Conservation (phyloP, 1,140 invertebrate species). For the Drosophila sp. region DNA sequence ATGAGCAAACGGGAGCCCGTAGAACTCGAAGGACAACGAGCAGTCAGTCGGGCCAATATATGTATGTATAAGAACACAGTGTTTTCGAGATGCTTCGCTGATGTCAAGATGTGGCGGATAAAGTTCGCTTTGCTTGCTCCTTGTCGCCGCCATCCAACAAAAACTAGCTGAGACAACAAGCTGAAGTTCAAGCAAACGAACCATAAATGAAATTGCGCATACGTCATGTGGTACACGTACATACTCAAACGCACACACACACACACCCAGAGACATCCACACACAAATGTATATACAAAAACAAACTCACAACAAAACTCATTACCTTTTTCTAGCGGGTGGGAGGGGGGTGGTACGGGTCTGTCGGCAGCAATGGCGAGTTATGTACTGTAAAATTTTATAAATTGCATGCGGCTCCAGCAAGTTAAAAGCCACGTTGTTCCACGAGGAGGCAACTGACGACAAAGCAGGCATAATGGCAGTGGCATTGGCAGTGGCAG, state of each 20-base stretch:
- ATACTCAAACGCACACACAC: not conserved
- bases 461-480: constrained; percentile 44
- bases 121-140: constrained; percentile 42
- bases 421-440: constrained; percentile 46
- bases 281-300: constrained; percentile 30
- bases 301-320: constrained; percentile 52
- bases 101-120: constrained; percentile 32
- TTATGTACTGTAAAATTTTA: constrained; percentile 75
- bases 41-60: constrained; percentile 44
- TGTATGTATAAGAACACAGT: constrained; percentile 30
- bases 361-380: constrained; percentile 13
- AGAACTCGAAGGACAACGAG: constrained; percentile 19
- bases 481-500: constrained; percentile 34
- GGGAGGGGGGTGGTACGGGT: constrained; percentile 13
- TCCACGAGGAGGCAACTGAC: constrained; percentile 18
- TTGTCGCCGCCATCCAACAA: constrained; percentile 38
- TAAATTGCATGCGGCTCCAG: constrained; percentile 57
- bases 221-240: constrained; percentile 62
- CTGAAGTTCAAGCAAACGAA: constrained; percentile 59
- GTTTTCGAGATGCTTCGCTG: constrained; percentile 34
- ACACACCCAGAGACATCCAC: constrained; percentile 13
- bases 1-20: constrained; percentile 42
- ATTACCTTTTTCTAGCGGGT: constrained; percentile 38
- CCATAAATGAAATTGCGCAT: constrained; percentile 73
- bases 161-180: constrained; percentile 51